phyloP scores from a whole-genome alignment of 2,797 vertebrate species.

The Pangasius sanitwongsei region DNA sequence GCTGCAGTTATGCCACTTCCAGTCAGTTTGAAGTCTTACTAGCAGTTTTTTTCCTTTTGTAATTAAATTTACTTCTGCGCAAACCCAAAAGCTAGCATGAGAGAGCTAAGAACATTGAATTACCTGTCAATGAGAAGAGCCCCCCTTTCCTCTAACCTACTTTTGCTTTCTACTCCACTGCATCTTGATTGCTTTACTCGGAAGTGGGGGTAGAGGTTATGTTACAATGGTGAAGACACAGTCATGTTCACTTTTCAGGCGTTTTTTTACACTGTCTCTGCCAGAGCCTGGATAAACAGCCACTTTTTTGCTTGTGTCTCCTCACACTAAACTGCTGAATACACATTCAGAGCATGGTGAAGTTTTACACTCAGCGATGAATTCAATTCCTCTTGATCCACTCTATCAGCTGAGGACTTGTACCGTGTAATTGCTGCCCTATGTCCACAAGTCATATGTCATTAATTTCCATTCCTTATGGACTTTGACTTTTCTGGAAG shows the following conservation, averaged over 20 bases:
- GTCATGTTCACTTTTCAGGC: constrained; percentile 31
- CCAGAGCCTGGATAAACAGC: constrained; percentile 25
- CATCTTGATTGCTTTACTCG: constrained; percentile 27
- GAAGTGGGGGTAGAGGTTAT: constrained; percentile 32
- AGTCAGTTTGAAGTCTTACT: constrained; percentile 20
- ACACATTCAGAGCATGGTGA: constrained; percentile 19
- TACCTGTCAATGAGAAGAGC: constrained; percentile 34
- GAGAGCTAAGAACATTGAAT: constrained; percentile 32
- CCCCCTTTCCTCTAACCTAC: constrained; percentile 18
- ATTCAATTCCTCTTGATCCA: constrained; percentile 24
- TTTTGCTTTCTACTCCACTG: constrained; percentile 28
- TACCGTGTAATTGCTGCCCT: background rate
- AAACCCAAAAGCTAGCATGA: background rate
- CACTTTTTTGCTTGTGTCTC: constrained; percentile 30
- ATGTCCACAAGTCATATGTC: background rate
- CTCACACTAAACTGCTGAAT: constrained; percentile 27
- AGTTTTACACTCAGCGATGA: constrained; percentile 16
- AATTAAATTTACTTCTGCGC: constrained; percentile 32
- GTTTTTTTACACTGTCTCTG: constrained; percentile 19
- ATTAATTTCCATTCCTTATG: constrained; percentile 18
- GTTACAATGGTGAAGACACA: constrained; percentile 26
- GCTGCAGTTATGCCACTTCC: constrained; percentile 10
- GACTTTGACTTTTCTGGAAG: constrained; percentile 26
- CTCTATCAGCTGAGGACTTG: constrained; percentile 13
- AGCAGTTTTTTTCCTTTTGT: background rate